Percentiles rank a stretch among this genome's conserved stretches.
These are phyloP conservation scores for Catharus minimus DNA, from an alignment of 2,113 vertebrate genomes.

Conservation along the genomic window DNA sequence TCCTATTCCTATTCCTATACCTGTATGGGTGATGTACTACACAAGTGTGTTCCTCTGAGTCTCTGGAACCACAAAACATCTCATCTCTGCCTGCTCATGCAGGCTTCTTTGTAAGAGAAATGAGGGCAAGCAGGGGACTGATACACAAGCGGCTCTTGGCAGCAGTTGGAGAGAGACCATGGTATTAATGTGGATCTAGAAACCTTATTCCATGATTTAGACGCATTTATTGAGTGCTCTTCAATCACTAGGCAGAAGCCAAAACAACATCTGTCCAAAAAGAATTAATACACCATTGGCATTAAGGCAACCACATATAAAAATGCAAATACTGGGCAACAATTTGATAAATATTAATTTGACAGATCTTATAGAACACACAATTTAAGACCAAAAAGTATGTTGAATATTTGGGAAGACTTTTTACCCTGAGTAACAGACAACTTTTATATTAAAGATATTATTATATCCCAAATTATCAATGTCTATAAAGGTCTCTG, in stretches of 20 bases:
- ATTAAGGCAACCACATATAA: background rate
- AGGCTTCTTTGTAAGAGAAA: background rate
- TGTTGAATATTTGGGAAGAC: background rate
- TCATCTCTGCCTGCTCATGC: fast-evolving
- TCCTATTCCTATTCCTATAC: background rate
- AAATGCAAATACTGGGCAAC: background rate
- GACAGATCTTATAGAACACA: background rate
- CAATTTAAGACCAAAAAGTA: background rate
- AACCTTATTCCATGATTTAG: background rate
- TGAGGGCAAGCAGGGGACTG: background rate
- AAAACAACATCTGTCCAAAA: background rate
- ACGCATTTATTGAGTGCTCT: background rate
- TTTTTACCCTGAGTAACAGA: background rate
- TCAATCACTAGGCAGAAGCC: background rate
- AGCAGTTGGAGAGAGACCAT: background rate
- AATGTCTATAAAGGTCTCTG: background rate
- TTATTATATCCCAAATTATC: background rate
- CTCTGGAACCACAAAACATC: background rate
- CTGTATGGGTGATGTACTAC: background rate
- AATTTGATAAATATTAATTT: background rate
- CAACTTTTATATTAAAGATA: background rate
- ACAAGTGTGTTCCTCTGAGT: background rate
- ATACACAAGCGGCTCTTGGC: background rate
- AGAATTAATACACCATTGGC: background rate
- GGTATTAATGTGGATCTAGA: background rate